Conservation (phyloP, 2,888 invertebrate genomes). For the Athripsodes cinereus region DNA sequence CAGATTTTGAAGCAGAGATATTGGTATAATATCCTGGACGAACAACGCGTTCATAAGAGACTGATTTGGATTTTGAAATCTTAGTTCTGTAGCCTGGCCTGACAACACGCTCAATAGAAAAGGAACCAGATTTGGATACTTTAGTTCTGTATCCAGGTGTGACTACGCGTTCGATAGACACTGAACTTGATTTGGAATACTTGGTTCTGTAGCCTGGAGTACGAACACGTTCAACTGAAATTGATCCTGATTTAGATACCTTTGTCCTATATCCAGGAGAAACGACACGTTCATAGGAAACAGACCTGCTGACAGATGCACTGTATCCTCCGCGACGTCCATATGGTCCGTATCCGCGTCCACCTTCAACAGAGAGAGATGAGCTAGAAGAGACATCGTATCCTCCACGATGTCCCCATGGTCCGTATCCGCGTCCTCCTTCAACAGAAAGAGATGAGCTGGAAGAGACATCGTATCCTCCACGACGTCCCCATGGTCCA, state of each 20-base stretch:
- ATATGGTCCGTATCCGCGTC: background rate
- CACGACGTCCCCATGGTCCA: no score
- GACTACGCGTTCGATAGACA: constrained; percentile 7
- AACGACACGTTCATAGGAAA: constrained; percentile 9
- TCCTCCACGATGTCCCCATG: background rate
- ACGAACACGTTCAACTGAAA: constrained; percentile 9
- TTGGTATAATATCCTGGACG: background rate
- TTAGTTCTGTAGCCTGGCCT: constrained; percentile 4
- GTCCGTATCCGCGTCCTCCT: background rate
- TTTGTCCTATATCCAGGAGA: background rate
- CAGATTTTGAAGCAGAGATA: background rate
- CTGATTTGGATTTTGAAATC: background rate
- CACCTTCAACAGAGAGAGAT: background rate
- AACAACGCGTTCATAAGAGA: background rate
- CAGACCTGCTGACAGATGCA: constrained; percentile 7
- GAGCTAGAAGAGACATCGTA: background rate
- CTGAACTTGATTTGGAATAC: background rate
- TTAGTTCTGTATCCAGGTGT: constrained; percentile 4
- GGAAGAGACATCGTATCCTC: no score
- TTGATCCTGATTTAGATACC: background rate
- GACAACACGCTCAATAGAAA: constrained; percentile 6
- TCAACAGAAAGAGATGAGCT: no score
- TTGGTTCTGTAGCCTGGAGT: background rate
- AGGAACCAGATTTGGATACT: constrained; percentile 3
- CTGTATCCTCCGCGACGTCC: constrained; percentile 6